Base-by-base conservation (phyloP, 2,888 invertebrate genomes). In the Masnerella sp. region DNA sequence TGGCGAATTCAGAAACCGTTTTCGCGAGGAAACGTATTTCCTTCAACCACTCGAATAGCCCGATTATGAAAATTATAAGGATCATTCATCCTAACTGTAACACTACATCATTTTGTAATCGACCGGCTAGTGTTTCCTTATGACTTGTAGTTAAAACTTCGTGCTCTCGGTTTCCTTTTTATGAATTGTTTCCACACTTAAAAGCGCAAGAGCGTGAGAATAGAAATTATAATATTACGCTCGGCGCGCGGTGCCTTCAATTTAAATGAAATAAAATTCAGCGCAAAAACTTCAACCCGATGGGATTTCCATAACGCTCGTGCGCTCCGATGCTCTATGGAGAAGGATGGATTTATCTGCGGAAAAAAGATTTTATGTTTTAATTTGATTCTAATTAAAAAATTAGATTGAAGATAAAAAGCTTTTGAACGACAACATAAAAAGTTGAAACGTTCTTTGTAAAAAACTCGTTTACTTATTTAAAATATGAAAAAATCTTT, bases 51-150 rank as follows among this genome's bases (percentile, higher is more conserved):
- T 49, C 30, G 22, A 56, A 62, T 30, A 34, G 49, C 56, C 47
- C 70, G 43, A 70, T 70, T 70, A 70, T 62, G 70, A 70, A 70
- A 62, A 70, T 70, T 70, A 70, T 70, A 70, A 62, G 70, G 56
- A 70, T 70, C 70, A 70, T 70, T 70, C 70, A 70, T 70, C 28
- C 62, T 70, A 62, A 62, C 70, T 62, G 56, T 70, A 70, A 62
- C 62, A 70, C 49, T 70, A 62, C 56, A 62, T 62, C 70, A 62
- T 56, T 70, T 70, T 70, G 58, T 62, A 68, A 68, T 68, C 52
- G 59, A 59, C 12, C 40, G 5, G 8, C 43, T 22, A 32, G 40
- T 61, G 47, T 61, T 61, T 61, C 40, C 47, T 69, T 54, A 54
- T 61, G 32, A 54, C 36, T 59, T 28, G 52, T 51, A 22, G 40